Conservation (phyloP, 2,888 invertebrate species). For the Thelaira solivaga region DNA sequence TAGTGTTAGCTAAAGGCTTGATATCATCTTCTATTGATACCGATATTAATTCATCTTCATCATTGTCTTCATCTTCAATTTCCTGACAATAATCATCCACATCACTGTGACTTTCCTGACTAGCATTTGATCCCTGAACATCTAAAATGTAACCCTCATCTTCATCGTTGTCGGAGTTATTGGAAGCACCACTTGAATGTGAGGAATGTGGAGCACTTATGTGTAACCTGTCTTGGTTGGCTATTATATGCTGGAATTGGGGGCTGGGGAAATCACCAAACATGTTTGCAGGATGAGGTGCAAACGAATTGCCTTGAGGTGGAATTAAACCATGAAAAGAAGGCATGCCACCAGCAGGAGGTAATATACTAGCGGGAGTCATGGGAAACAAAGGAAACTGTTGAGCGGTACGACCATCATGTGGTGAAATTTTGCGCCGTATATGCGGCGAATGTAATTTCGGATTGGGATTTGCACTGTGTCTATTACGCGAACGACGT, state of each 20-base stretch:
- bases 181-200: slow-evolving; percentile 47
- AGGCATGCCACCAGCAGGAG: slow-evolving; percentile 74
- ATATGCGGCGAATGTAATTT: slow-evolving; percentile 97
- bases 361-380: slow-evolving; percentile 79
- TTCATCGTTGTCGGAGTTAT: slow-evolving; percentile 66
- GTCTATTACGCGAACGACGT: slow-evolving; percentile 93
- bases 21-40: slow-evolving; percentile 62
- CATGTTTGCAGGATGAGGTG: slow-evolving; percentile 67
- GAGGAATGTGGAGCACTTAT: slow-evolving; percentile 27
- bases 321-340: slow-evolving; percentile 80
- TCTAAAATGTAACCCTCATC: slow-evolving; percentile 70
- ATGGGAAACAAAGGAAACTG: slow-evolving; percentile 82
- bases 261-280: slow-evolving; percentile 66
- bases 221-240: slow-evolving; percentile 65
- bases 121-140: slow-evolving; percentile 69
- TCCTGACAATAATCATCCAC: slow-evolving; percentile 68
- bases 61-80: slow-evolving; percentile 61
- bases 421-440: slow-evolving; percentile 93
- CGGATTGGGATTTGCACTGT: slow-evolving; percentile 98
- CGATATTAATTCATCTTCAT: slow-evolving; percentile 62
- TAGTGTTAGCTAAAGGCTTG: not conserved
- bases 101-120: slow-evolving; percentile 72
- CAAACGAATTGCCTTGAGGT: slow-evolving; percentile 56
- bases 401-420: slow-evolving; percentile 92
- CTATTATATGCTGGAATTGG: slow-evolving; percentile 64